Evolutionary conservation across 2,888 invertebrate genomes (phyloP).

Genomic region (Mylabris sibirica): DNA sequence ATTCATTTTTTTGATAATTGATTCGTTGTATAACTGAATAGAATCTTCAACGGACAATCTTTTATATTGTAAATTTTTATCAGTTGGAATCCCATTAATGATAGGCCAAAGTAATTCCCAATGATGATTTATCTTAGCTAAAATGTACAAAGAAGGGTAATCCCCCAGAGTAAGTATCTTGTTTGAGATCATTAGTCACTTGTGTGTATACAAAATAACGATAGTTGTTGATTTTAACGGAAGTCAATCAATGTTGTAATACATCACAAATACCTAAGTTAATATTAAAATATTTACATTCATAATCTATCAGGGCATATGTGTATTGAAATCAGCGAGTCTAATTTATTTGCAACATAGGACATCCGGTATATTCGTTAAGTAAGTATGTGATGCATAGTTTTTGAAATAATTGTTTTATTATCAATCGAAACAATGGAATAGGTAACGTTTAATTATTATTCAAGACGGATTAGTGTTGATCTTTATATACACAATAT

Average conservation of each 20-base stretch:
- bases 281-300: not conserved
- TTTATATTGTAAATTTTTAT: not conserved
- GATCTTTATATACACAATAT: no score
- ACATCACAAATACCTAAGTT: no score
- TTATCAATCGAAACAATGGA: not conserved
- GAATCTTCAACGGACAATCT: not conserved
- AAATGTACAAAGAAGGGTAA: not conserved
- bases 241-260: not conserved
- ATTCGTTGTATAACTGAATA: not conserved
- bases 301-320: not conserved
- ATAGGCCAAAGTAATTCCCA: not conserved
- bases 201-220: not conserved
- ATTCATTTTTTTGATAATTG: conserved; percentile 19
- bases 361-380: not conserved
- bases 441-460: not conserved
- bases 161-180: not conserved
- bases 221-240: not conserved
- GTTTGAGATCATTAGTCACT: not conserved
- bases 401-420: not conserved
- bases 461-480: not conserved
- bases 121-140: not conserved
- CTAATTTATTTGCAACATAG: not conserved
- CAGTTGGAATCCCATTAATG: not conserved
- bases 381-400: not conserved
- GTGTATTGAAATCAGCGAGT: not conserved